Evolutionary conservation across 2,113 vertebrate genomes (phyloP).

Genomic region (Pagrus major): DNA sequence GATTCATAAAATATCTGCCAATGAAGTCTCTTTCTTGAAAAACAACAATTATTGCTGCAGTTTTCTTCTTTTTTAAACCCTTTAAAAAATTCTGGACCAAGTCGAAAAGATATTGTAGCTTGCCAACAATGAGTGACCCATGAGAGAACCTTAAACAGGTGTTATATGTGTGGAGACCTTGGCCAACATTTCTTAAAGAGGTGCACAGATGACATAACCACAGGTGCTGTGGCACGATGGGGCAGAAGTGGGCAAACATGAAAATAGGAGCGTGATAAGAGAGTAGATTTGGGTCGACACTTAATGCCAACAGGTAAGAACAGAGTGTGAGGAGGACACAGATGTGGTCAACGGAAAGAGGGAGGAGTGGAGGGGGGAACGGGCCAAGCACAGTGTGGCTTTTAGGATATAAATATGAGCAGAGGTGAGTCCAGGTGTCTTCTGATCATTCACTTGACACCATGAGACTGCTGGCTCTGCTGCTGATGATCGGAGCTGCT

Average conservation of each 20-base stretch:
- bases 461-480: slow-evolving; percentile 75
- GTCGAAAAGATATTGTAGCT: neutral
- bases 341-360: slow-evolving; percentile 15
- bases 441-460: slow-evolving; percentile 63
- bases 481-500: slow-evolving; percentile 79
- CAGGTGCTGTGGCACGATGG: neutral
- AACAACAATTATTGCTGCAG: neutral
- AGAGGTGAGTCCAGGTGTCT: slow-evolving; percentile 36
- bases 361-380: neutral
- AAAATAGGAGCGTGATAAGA: slow-evolving; percentile 42
- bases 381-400: neutral
- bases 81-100: neutral
- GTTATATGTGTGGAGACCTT: slow-evolving; percentile 53
- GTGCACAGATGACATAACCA: slow-evolving; percentile 28
- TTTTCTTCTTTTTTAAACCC: neutral
- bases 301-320: neutral
- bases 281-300: neutral
- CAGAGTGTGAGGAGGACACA: slow-evolving; percentile 3
- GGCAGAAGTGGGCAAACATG: slow-evolving; percentile 6
- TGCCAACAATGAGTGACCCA: slow-evolving; percentile 45
- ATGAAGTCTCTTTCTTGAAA: neutral
- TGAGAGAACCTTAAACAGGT: slow-evolving; percentile 41
- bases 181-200: slow-evolving; percentile 4
- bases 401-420: slow-evolving; percentile 66
- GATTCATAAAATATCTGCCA: neutral